Percentiles rank a stretch among this genome's conserved stretches.
These are phyloP conservation scores for Rhopalosiphum maidis DNA, from an alignment of 1,140 invertebrate genomes.

Conservation along the genomic window DNA sequence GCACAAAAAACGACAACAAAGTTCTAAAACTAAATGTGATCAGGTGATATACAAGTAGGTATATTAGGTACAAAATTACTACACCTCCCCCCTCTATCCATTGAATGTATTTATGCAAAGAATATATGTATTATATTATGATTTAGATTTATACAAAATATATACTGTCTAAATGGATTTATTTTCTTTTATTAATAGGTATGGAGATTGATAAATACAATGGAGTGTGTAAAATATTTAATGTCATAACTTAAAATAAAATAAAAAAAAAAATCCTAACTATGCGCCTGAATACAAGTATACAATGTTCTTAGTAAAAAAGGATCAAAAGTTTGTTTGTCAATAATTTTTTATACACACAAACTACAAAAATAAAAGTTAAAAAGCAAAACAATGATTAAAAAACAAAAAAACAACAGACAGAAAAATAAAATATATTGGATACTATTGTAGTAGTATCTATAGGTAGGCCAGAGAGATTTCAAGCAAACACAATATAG, in stretches of 20 bases:
- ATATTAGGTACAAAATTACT: no score
- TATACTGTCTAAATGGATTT: not conserved
- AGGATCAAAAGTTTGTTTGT: not conserved
- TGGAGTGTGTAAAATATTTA: not conserved
- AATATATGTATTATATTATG: no score
- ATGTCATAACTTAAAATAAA: not conserved
- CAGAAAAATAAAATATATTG: not conserved
- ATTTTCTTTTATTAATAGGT: not conserved
- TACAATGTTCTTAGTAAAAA: no score
- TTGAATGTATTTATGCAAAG: no score
- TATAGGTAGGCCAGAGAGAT: not conserved
- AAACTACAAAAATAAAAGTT: conserved; percentile 5
- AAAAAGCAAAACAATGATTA: not conserved
- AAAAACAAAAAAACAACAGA: not conserved
- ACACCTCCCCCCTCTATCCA: no score
- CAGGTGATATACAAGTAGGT: no score
- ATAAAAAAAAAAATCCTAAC: no score
- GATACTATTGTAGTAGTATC: not conserved
- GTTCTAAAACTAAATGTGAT: no score
- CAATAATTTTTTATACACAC: not conserved
- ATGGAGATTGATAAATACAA: not conserved
- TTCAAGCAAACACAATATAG: not conserved
- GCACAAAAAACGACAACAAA: no score
- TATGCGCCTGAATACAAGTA: no score
- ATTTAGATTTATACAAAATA: not conserved